Percentiles rank a stretch among this genome's conserved stretches.
phyloP scores from a whole-genome alignment of 2,113 vertebrate species.

The Trematocara macrostoma region DNA sequence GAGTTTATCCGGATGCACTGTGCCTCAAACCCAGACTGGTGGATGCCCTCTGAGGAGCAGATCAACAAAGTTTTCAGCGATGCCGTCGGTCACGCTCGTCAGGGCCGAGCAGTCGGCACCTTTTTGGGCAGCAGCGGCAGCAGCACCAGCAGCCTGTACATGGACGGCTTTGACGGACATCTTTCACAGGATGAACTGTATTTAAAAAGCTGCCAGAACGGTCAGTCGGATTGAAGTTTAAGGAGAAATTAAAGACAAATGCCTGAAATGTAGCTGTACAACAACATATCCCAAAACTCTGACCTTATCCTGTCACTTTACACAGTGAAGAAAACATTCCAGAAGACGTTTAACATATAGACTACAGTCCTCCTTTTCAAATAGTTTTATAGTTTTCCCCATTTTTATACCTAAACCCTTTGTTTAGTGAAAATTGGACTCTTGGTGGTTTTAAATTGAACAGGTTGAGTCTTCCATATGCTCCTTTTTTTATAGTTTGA shows the following conservation, averaged over 20 bases:
- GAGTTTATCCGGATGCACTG: constrained; percentile 99
- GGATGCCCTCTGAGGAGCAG: constrained; percentile 99
- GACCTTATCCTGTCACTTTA: constrained; percentile 42
- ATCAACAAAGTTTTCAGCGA: constrained; percentile 99
- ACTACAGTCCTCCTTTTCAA: not conserved
- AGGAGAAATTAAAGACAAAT: not conserved
- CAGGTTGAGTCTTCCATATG: constrained; percentile 47
- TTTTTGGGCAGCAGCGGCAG: constrained; percentile 79
- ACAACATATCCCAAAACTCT: constrained; percentile 44
- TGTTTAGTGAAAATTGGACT: not conserved
- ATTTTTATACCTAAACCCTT: constrained; percentile 29
- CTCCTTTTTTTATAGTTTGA: constrained; percentile 21
- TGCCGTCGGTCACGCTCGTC: constrained; percentile 92
- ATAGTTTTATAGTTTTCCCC: constrained; percentile 33
- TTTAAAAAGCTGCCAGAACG: constrained; percentile 80
- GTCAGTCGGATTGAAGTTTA: constrained; percentile 81
- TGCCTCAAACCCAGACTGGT: constrained; percentile 97
- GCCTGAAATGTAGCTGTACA: constrained; percentile 49
- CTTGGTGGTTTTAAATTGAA: not conserved
- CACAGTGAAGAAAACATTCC: constrained; percentile 54
- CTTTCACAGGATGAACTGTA: constrained; percentile 83
- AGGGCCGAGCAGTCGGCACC: constrained; percentile 91
- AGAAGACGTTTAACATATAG: constrained; percentile 3
- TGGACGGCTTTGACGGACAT: constrained; percentile 86
- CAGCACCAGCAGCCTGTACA: constrained; percentile 83